Conservation (phyloP, 2,797 vertebrate species). For the Limnodromus scolopaceus region DNA sequence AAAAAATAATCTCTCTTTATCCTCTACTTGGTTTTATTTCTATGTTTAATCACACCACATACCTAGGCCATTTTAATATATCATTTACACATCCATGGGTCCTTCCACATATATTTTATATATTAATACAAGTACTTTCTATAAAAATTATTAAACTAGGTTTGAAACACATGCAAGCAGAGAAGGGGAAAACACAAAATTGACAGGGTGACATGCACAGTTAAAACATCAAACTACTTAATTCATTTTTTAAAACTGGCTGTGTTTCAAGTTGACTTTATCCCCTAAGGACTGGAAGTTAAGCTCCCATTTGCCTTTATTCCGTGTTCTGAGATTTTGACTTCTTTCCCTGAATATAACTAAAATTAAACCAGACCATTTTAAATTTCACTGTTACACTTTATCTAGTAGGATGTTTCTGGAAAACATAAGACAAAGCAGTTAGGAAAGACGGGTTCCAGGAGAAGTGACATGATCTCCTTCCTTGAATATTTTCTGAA, state of each 20-base stretch:
- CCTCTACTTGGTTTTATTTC: neutral
- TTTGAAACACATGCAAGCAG: neutral
- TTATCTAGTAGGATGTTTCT: conserved; percentile 1
- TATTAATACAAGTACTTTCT: neutral
- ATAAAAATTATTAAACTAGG: neutral
- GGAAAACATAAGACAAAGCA: neutral
- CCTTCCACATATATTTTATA: neutral
- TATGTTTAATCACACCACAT: neutral
- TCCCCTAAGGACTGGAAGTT: neutral
- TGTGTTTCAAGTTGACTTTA: conserved; percentile 1
- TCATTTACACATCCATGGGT: neutral
- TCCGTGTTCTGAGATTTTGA: neutral
- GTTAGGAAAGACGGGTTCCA: neutral
- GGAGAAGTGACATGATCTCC: neutral
- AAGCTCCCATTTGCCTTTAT: neutral
- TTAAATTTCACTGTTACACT: neutral
- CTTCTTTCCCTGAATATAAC: neutral
- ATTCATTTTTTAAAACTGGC: neutral
- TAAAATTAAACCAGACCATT: conserved; percentile 10
- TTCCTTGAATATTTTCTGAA: neutral
- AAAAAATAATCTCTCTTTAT: neutral
- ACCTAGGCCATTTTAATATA: neutral
- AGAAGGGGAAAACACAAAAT: neutral
- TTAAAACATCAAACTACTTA: neutral
- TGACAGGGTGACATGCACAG: neutral